Percentiles rank a stretch among this genome's conserved stretches.
These are phyloP conservation scores for Caenorhabditis sulstoni DNA, from an alignment of 2,888 invertebrate species.

Conservation along the genomic window DNA sequence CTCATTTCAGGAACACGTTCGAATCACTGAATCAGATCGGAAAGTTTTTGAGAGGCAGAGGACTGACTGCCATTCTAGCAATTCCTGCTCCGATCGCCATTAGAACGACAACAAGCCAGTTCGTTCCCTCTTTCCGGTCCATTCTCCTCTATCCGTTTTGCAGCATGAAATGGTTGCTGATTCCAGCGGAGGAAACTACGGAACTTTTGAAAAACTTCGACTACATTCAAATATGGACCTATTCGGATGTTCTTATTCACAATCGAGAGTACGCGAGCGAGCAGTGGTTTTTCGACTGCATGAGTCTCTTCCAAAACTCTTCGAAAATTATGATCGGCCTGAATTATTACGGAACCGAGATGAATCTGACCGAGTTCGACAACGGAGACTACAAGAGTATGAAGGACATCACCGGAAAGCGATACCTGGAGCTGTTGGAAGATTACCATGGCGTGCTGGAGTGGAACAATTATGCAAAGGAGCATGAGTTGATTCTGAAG, in stretches of 20 bases:
- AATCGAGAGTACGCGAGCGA: neutral
- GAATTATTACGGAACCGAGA: constrained; percentile 66
- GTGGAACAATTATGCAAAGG: constrained; percentile 4
- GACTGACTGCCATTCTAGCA: constrained; percentile 14
- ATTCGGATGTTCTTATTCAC: neutral
- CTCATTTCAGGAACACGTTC: neutral
- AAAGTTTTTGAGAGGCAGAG: constrained; percentile 4
- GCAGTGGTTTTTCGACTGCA: neutral
- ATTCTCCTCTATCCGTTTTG: too few relatives aligned
- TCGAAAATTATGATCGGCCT: constrained; percentile 66
- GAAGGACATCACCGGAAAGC: neutral
- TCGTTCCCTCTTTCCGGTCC: neutral
- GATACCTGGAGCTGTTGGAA: constrained; percentile 13
- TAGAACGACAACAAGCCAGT: neutral
- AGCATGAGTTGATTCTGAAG: constrained; percentile 20
- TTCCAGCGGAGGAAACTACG: neutral
- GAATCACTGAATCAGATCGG: constrained; percentile 19
- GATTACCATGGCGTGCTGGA: neutral
- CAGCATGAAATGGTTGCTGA: too few relatives aligned
- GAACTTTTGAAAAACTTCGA: neutral
- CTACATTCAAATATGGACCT: constrained; percentile 15
- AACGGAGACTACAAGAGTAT: neutral
- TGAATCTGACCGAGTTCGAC: constrained; percentile 7
- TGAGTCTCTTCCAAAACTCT: constrained; percentile 3
- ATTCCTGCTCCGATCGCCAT: neutral